phyloP scores from a whole-genome alignment of 1,140 invertebrate species.

The Pseudomyrmex pallidus region DNA sequence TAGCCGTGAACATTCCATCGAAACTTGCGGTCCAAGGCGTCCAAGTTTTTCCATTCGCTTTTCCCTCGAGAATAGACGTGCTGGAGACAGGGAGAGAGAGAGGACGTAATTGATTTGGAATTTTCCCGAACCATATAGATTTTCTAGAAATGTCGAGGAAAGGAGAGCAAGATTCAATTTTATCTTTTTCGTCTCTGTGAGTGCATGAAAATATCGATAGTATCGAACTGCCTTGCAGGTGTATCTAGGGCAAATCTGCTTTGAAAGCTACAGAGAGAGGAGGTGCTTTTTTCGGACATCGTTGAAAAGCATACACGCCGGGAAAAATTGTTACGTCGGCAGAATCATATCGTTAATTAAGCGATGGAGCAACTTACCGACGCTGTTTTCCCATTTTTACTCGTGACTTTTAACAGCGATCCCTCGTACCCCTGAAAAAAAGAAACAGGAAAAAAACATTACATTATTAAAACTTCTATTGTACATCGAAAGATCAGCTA shows the following conservation, averaged over 20 bases:
- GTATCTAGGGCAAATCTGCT: slow-evolving; percentile 54
- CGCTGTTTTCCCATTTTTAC: slow-evolving; percentile 99
- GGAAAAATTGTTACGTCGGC: background rate
- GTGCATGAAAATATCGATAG: slow-evolving; percentile 39
- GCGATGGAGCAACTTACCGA: slow-evolving; percentile 92
- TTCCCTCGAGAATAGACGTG: slow-evolving; percentile 21
- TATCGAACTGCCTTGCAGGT: background rate
- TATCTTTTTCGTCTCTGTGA: slow-evolving; percentile 24
- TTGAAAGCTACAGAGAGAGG: slow-evolving; percentile 34
- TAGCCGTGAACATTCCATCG: slow-evolving; percentile 61
- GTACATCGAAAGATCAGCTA: background rate
- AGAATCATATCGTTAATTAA: slow-evolving; percentile 35
- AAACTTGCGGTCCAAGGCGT: slow-evolving; percentile 50
- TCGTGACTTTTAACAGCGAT: slow-evolving; percentile 99
- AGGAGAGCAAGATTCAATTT: slow-evolving; percentile 45
- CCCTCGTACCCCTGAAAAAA: slow-evolving; percentile 97
- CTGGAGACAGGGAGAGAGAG: background rate
- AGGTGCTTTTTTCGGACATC: slow-evolving; percentile 30
- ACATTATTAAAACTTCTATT: slow-evolving; percentile 17
- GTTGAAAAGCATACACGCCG: slow-evolving; percentile 4
- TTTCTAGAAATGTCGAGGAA: slow-evolving; percentile 43
- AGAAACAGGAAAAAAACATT: slow-evolving; percentile 79
- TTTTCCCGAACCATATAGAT: slow-evolving; percentile 43
- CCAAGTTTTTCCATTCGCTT: slow-evolving; percentile 65
- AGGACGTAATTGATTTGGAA: slow-evolving; percentile 48